Conservation (phyloP, 2,113 vertebrate species). For the Ictalurus furcatus region DNA sequence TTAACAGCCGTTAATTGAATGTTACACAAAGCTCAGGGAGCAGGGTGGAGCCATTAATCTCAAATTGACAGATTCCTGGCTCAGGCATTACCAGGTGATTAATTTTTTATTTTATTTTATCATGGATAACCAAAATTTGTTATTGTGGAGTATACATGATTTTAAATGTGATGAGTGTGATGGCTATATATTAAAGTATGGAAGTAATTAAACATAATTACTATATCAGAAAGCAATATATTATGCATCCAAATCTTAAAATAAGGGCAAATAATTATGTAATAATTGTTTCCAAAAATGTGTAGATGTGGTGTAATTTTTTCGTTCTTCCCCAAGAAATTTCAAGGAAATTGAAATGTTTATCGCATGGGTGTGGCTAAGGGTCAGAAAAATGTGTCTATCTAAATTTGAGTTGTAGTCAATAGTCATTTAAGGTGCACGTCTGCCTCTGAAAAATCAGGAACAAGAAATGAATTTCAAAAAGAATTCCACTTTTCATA, state of each 20-base stretch:
- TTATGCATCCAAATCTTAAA: background rate
- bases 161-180: background rate
- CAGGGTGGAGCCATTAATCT: conserved; percentile 86
- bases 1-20: conserved; percentile 87
- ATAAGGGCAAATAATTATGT: background rate
- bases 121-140: background rate
- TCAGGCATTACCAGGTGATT: conserved; percentile 92
- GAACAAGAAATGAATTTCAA: background rate
- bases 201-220: background rate
- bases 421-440: background rate
- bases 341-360: background rate
- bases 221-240: background rate
- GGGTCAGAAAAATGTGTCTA: background rate
- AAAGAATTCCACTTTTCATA: background rate
- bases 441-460: background rate
- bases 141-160: conserved; percentile 45
- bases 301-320: too few species aligned
- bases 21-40: conserved; percentile 92
- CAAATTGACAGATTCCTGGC: conserved; percentile 90
- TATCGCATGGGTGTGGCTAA: background rate
- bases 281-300: background rate
- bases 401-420: background rate
- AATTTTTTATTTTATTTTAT: background rate
- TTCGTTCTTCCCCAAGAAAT: background rate
- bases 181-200: background rate